These are phyloP conservation scores for Aleiodes testaceus DNA, from an alignment of 2,888 invertebrate species.

Conservation along the genomic window DNA sequence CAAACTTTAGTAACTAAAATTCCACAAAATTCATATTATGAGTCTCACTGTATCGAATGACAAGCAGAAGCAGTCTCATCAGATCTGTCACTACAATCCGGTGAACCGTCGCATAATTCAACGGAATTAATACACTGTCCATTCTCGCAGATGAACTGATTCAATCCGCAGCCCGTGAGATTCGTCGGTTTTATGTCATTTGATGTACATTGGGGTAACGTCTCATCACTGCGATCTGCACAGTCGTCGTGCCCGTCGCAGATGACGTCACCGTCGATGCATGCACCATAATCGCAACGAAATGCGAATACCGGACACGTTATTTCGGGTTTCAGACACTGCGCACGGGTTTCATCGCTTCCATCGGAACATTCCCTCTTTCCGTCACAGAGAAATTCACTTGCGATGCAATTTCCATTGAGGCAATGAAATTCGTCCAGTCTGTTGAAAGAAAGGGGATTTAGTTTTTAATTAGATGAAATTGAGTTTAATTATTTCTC, in stretches of 20 bases:
- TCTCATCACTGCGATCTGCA: slow-evolving; percentile 75
- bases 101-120: slow-evolving; percentile 63
- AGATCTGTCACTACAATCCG: slow-evolving; percentile 63
- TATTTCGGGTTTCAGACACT: slow-evolving; percentile 59
- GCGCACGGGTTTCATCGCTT: slow-evolving; percentile 71
- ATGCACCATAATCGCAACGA: slow-evolving; percentile 79
- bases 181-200: slow-evolving; percentile 3
- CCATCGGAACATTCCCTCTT: slow-evolving; percentile 71
- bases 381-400: slow-evolving; percentile 73
- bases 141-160: slow-evolving; percentile 60
- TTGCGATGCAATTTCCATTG: slow-evolving; percentile 71
- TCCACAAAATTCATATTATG: neutral
- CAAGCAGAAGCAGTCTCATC: slow-evolving; percentile 63
- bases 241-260: slow-evolving; percentile 76
- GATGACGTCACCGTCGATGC: slow-evolving; percentile 75
- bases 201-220: slow-evolving; percentile 56
- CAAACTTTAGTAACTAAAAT: neutral
- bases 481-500: slow-evolving; percentile 1
- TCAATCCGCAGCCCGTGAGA: slow-evolving; percentile 43
- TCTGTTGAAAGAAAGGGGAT: slow-evolving; percentile 1
- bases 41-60: slow-evolving; percentile 58
- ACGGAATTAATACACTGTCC: slow-evolving; percentile 60
- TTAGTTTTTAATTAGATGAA: neutral
- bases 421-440: slow-evolving; percentile 60
- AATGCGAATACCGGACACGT: slow-evolving; percentile 76